A percentile compares a stretch with the other conserved stretches of the same genome.
Conservation (phyloP, 2,888 invertebrate genomes). For the Drosophila peninsularis region DNA sequence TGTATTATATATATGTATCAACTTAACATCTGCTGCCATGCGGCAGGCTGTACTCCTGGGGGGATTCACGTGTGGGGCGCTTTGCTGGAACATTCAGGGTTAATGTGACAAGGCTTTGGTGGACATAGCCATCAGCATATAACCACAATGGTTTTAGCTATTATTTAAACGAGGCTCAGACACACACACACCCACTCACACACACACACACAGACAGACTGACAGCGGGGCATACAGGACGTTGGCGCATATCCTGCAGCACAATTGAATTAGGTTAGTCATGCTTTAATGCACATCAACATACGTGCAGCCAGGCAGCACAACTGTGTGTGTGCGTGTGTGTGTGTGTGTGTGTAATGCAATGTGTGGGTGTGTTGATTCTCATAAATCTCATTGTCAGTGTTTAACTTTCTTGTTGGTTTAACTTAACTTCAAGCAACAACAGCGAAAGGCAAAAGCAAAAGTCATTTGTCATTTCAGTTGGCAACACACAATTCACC, state of each 20-base stretch:
- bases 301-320: conserved; percentile 72
- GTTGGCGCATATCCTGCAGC: conserved; percentile 76
- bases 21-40: neutral
- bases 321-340: conserved; percentile 22
- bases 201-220: neutral
- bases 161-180: conserved; percentile 64
- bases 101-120: conserved; percentile 54
- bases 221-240: conserved; percentile 29
- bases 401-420: conserved; percentile 80
- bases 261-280: conserved; percentile 81
- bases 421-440: conserved; percentile 74
- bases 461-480: conserved; percentile 79
- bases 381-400: conserved; percentile 79
- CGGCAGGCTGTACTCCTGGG: neutral
- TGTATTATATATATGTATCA: neutral
- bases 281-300: conserved; percentile 79
- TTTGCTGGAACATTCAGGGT: conserved; percentile 45
- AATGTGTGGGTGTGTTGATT: conserved; percentile 34
- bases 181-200: conserved; percentile 8
- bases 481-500: conserved; percentile 63
- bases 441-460: conserved; percentile 60
- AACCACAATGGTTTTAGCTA: conserved; percentile 58
- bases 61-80: conserved; percentile 21
- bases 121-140: conserved; percentile 43
- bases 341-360: conserved; percentile 15